Base-by-base conservation (phyloP, 2,888 invertebrate genomes). In the Lottia scabra region DNA sequence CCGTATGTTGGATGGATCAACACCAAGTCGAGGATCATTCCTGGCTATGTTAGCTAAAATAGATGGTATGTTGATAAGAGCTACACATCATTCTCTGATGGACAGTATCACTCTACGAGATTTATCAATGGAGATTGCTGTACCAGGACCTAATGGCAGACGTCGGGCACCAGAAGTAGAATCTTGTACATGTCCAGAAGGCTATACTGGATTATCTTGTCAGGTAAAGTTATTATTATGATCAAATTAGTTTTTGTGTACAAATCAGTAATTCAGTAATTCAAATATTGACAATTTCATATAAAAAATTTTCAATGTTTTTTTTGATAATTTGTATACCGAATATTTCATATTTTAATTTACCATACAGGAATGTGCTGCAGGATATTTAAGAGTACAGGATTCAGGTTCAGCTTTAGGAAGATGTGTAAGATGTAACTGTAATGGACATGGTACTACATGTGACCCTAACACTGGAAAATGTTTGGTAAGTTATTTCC, bases 41-140 rank as follows among this genome's bases (percentile, higher is more conserved):
- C 77, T 88, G 83, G 83, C 80, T 16, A 75, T 86, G 48, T 75
- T 90, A 75, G 87, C 89, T 72, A 84, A 85, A 71, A 80, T 88
- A 12, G 83, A 85, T 63, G 85, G 84, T 71, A 81, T 88, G 67
- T 76, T 87, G 56, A 81, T 98, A 38, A 92, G 96, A 69, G 97
- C 97, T 1, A 94, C 95, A 0, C 92, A 89, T 81, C 92, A 93
- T 75, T 91, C 92, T 68, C 92, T 94, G 77, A 92, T 93, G 74
- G 91, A 92, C 0, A 92, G 93, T 0, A 90, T 92, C 1, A 92
- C 93, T 67, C 73, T 89, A 13, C 69, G 84, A 6, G 82, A 85
- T 68, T 75, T 87, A 13, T 78, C 80, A 62, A 82, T 87, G 83
- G 86, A 86, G 27, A 83, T 81, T 38, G 85, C 86, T 27, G 78